Percentiles rank a stretch among this genome's conserved stretches.
Conservation (phyloP, 2,797 vertebrate genomes). For the Scarus forsteni region DNA sequence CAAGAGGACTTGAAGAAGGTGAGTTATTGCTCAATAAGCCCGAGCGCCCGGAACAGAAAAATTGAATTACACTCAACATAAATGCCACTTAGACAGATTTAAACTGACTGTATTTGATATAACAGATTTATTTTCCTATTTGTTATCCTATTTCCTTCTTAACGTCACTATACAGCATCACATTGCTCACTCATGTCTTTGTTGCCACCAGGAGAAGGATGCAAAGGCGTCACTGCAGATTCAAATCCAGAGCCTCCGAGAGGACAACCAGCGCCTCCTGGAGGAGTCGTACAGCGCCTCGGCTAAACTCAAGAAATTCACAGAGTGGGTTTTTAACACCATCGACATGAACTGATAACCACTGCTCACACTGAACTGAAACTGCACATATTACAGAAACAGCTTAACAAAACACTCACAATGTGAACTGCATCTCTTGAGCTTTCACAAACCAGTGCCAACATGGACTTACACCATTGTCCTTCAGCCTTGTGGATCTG, state of each 20-base stretch:
- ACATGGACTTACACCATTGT: slow-evolving; percentile 33
- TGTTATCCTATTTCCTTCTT: neutral
- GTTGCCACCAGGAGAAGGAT: slow-evolving; percentile 90
- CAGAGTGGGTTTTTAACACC: slow-evolving; percentile 99
- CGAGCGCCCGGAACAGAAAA: neutral
- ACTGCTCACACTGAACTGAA: slow-evolving; percentile 51
- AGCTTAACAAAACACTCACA: slow-evolving; percentile 5
- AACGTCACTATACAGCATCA: neutral
- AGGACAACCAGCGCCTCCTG: slow-evolving; percentile 92
- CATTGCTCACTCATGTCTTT: slow-evolving; percentile 16
- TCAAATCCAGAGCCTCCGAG: slow-evolving; percentile 80
- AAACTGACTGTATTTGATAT: neutral
- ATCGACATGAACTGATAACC: slow-evolving; percentile 95
- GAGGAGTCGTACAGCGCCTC: slow-evolving; percentile 96
- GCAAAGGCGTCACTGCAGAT: slow-evolving; percentile 92
- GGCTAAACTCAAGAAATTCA: slow-evolving; percentile 98
- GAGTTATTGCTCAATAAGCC: slow-evolving; percentile 33
- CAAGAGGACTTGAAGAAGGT: slow-evolving; percentile 97
- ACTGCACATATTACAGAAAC: slow-evolving; percentile 17
- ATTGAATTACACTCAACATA: neutral
- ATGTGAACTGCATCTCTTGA: slow-evolving; percentile 22
- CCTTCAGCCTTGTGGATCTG: slow-evolving; percentile 44
- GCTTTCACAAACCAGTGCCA: slow-evolving; percentile 60
- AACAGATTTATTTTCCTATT: neutral
- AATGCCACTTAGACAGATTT: neutral